Percentiles rank a stretch among this genome's conserved stretches.
phyloP scores from a whole-genome alignment of 1,140 invertebrate genomes.

The Lordiphosa collinella region DNA sequence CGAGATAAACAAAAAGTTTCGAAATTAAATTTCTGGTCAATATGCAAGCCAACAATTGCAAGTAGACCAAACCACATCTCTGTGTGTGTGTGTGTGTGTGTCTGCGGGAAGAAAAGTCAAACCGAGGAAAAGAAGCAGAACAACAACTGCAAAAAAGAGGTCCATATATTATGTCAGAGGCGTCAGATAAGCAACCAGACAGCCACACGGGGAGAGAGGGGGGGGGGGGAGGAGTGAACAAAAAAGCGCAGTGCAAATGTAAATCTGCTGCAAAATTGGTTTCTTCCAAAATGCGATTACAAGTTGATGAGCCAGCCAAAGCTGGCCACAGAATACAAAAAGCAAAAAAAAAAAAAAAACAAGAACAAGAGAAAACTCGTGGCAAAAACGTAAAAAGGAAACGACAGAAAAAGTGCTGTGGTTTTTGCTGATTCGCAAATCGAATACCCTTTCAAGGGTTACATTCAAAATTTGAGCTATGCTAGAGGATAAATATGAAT shows the following conservation, averaged over 20 bases:
- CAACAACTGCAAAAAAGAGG: slow-evolving; percentile 39
- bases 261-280: slow-evolving; percentile 70
- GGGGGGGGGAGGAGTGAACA: background rate
- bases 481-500: too few species aligned
- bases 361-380: too few species aligned
- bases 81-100: slow-evolving; percentile 20
- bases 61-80: slow-evolving; percentile 31
- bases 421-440: too few species aligned
- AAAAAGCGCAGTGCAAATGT: slow-evolving; percentile 49
- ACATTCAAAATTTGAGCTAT: too few species aligned
- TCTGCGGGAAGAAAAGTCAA: slow-evolving; percentile 45
- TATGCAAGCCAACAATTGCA: slow-evolving; percentile 3
- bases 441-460: background rate
- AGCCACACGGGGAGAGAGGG: slow-evolving; percentile 2
- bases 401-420: slow-evolving; percentile 16
- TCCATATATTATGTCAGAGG: slow-evolving; percentile 72
- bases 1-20: background rate
- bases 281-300: slow-evolving; percentile 62
- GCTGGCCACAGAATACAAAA: background rate
- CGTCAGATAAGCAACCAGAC: slow-evolving; percentile 65
- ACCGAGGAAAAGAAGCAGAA: slow-evolving; percentile 4
- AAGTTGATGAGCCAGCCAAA: slow-evolving; percentile 59
- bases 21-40: slow-evolving; percentile 5
- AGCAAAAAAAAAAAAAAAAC: too few species aligned
- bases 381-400: slow-evolving; percentile 14